phyloP scores from a whole-genome alignment of 2,797 vertebrate species.

The Tenualosa ilisha region DNA sequence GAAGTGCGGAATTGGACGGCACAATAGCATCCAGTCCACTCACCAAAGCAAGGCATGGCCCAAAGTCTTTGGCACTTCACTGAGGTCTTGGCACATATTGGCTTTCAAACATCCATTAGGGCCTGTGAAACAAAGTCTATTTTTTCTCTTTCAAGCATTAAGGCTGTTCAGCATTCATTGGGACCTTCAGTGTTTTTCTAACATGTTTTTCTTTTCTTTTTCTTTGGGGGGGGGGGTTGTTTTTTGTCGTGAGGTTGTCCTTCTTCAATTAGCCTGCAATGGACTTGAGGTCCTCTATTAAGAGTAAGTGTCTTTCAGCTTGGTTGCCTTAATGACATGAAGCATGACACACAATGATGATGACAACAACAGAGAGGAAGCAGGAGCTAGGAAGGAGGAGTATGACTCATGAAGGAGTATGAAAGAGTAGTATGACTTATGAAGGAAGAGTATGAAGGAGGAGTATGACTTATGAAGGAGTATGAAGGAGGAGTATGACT shows the following conservation, averaged over 20 bases:
- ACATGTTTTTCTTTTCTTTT: neutral
- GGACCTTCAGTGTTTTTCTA: neutral
- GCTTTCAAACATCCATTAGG: neutral
- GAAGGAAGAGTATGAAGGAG: too few relatives aligned
- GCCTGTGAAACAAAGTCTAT: neutral
- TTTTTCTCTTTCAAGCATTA: neutral
- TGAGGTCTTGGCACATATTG: neutral
- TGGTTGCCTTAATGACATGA: neutral
- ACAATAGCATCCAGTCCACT: neutral
- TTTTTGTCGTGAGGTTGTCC: neutral
- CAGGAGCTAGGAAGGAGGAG: too few relatives aligned
- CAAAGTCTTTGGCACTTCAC: neutral
- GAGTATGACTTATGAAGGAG: too few relatives aligned
- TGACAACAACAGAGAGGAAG: neutral
- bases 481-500: too few relatives aligned
- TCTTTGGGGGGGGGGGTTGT: neutral
- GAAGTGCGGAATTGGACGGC: neutral
- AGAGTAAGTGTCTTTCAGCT: neutral
- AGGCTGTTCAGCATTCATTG: neutral
- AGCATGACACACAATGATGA: neutral
- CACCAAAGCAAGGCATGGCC: neutral
- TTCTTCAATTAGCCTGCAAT: neutral
- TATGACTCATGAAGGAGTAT: too few relatives aligned
- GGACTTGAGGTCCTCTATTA: conserved; percentile 8
- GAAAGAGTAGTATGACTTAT: too few relatives aligned